Conservation (phyloP, 2,888 invertebrate genomes). For the Arenicola marina region DNA sequence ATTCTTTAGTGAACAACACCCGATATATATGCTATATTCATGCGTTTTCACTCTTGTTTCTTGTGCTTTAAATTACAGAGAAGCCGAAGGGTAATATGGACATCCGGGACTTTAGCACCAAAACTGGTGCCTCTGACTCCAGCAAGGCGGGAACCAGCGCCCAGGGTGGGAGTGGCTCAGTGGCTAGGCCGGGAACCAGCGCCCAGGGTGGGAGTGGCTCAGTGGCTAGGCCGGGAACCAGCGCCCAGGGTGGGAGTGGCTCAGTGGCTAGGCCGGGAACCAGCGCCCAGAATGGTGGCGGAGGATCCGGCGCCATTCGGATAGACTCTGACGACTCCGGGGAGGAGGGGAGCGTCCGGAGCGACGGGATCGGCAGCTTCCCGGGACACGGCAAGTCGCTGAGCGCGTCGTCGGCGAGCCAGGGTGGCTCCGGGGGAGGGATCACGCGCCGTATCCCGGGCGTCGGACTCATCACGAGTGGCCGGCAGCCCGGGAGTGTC, state of each 20-base stretch:
- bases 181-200: not conserved
- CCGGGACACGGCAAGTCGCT: conserved; percentile 1
- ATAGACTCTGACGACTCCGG: not conserved
- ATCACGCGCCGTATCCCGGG: not conserved
- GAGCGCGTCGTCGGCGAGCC: not conserved
- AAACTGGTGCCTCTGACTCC: not conserved
- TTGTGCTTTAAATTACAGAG: not conserved
- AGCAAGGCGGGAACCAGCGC: not conserved
- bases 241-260: not conserved
- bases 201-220: not conserved
- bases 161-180: not conserved
- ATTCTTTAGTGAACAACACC: not conserved
- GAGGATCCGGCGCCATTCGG: not conserved
- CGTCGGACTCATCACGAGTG: not conserved
- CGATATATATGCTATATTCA: not conserved
- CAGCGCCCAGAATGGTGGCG: not conserved
- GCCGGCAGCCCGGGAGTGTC: too few species aligned
- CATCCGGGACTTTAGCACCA: not conserved
- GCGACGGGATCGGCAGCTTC: not conserved
- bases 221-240: not conserved
- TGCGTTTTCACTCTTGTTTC: not conserved
- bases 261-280: too few species aligned
- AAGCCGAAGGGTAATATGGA: not conserved
- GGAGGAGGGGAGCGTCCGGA: not conserved
- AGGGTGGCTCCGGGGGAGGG: not conserved